Evolutionary conservation across 2,113 vertebrate genomes (phyloP).

Genomic region (Myotis lucifugus): DNA sequence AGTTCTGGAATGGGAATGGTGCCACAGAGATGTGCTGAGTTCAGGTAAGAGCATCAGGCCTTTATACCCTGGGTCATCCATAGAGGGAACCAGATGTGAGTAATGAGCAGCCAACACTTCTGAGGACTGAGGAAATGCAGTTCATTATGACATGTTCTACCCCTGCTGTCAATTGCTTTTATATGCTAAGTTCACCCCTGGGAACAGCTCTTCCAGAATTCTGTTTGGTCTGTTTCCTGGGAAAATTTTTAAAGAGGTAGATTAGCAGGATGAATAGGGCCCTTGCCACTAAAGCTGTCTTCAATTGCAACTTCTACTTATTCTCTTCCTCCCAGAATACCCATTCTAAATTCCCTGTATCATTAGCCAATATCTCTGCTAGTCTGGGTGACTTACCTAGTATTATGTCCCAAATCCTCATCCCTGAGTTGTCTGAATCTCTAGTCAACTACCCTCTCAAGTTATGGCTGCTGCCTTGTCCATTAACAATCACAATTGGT

Average conservation of each 20-base stretch:
- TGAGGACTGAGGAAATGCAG: background rate
- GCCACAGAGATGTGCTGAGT: background rate
- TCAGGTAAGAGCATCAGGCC: background rate
- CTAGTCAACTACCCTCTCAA: background rate
- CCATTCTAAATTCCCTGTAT: background rate
- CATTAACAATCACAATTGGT: background rate
- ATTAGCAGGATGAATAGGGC: background rate
- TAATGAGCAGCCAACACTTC: background rate
- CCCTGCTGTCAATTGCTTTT: background rate
- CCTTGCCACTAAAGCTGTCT: background rate
- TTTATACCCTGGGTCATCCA: background rate
- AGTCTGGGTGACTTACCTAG: background rate
- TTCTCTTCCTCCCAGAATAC: background rate
- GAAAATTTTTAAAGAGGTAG: background rate
- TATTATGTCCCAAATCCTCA: background rate
- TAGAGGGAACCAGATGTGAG: background rate
- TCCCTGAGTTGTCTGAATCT: background rate
- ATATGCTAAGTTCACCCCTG: no score
- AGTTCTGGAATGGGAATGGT: background rate
- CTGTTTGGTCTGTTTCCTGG: no score
- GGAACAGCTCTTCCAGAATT: no score
- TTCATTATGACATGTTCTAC: background rate
- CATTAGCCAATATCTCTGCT: background rate
- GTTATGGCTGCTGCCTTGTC: background rate
- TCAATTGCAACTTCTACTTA: no score